Evolutionary conservation across 2,113 vertebrate genomes (phyloP).

Genomic region (Polyodon spathula): DNA sequence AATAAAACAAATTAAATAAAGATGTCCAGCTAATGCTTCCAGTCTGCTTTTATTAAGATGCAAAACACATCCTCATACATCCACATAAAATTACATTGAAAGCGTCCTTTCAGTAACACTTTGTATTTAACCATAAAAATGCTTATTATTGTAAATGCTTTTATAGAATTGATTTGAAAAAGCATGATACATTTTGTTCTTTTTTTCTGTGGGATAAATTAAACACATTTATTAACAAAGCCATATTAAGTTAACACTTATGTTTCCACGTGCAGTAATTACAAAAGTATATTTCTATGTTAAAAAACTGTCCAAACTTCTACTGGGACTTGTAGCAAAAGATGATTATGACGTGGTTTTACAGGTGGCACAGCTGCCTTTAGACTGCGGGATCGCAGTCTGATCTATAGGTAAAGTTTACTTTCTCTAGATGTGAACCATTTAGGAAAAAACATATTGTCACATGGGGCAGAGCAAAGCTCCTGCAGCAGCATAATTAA

Average conservation of each 20-base stretch:
- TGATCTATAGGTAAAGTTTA: no score
- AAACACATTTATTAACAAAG: constrained; percentile 4
- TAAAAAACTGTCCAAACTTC: no score
- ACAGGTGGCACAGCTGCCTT: no score
- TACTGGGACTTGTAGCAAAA: no score
- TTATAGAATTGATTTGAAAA: not conserved
- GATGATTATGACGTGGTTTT: no score
- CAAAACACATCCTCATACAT: constrained; percentile 33
- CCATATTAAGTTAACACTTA: constrained; percentile 7
- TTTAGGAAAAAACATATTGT: no score
- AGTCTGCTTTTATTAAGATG: constrained; percentile 61
- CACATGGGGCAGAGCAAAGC: no score
- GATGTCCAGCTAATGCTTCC: constrained; percentile 34
- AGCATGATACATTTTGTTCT: not conserved
- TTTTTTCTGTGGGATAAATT: constrained; percentile 6
- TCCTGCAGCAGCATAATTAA: no score
- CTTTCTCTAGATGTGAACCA: no score
- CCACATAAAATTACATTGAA: constrained; percentile 24
- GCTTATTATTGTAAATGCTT: constrained; percentile 3
- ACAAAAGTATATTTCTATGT: not conserved
- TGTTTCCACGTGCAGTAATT: not conserved
- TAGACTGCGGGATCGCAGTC: no score
- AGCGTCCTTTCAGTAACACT: constrained; percentile 22
- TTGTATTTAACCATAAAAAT: not conserved
- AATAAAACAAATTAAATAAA: not conserved